phyloP scores from a whole-genome alignment of 2,888 invertebrate genomes.

The Cheilosia variabilis region DNA sequence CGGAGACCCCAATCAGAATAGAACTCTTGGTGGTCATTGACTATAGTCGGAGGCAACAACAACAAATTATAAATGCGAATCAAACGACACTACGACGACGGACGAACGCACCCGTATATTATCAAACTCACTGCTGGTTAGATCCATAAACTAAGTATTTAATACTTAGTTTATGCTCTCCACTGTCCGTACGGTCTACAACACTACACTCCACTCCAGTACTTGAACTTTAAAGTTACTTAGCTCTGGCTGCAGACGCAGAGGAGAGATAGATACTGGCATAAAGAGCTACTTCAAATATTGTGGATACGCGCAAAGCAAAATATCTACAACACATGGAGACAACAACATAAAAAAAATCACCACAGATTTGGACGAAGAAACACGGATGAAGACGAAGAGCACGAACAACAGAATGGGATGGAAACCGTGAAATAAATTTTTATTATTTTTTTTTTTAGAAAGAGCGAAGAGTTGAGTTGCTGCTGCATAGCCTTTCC shows the following conservation, averaged over 20 bases:
- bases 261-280: slow-evolving; percentile 52
- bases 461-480: slow-evolving; percentile 42
- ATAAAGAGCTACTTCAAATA: slow-evolving; percentile 55
- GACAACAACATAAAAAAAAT: slow-evolving; percentile 6
- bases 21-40: slow-evolving; percentile 73
- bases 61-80: slow-evolving; percentile 50
- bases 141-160: too few species aligned
- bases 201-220: slow-evolving; percentile 9
- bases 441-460: neutral
- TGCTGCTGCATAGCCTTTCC: neutral
- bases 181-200: slow-evolving; percentile 12
- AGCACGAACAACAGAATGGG: slow-evolving; percentile 33
- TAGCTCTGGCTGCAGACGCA: slow-evolving; percentile 51
- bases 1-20: slow-evolving; percentile 72
- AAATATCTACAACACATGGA: slow-evolving; percentile 41
- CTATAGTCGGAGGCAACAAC: slow-evolving; percentile 49
- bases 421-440: slow-evolving; percentile 38
- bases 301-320: slow-evolving; percentile 44
- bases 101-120: slow-evolving; percentile 24
- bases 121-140: slow-evolving; percentile 25
- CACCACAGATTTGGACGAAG: slow-evolving; percentile 39
- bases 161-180: too few species aligned
- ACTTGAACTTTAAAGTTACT: slow-evolving; percentile 70
- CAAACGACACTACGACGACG: slow-evolving; percentile 38
- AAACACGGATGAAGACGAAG: slow-evolving; percentile 28